Base-by-base conservation (phyloP, 2,797 vertebrate species). In the Fundulus diaphanus region DNA sequence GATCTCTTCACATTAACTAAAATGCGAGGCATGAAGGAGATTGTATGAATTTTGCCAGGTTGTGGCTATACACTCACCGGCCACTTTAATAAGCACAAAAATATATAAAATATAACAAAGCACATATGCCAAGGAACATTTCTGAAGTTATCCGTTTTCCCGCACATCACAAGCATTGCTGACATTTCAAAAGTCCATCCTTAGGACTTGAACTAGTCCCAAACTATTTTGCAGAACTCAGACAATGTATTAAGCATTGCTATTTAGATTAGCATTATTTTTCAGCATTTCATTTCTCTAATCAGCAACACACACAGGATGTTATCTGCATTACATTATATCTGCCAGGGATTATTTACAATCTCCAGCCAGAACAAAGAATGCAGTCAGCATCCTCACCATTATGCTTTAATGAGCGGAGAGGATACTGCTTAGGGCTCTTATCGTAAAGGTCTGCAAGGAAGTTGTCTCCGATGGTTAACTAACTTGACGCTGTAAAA, bases 1-100 rank as follows among this genome's bases (percentile, higher is more conserved):
- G 82, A 89, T 94, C 92, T 88, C 79, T 84, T 89, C 74, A 73
- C 77, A 91, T 92, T 92, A 93, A 88, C 85, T 83, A 88, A 83
- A 89, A 88, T 87, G 86, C 67, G 67, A 73, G 73, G 80, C 74
- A 48, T 83, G 85, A 80, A 86, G 81, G 78, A 85, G 72, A 86
- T 78, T 70, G 73, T 83, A 44, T 83, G 82, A 79, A 84, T 87
- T 83, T 83, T 80, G 73, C 76, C 65, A 57, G 86, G 88, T 88
- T 92, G 85, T 82, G 81, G 84, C 90, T 91, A 90, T 86, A 29
- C 61, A 65, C 61, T n/a, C 13, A 6, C 61, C 15, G 22, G 61
- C 6, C 11, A 65, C 11, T 40, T 65, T 40, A 24, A 31, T 15
- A 65, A 3, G 5, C n/a, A 24, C 22, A 40, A 65, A 65, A 20